Conservation (phyloP, 2,113 vertebrate species). For the Todiramphus saurophagus region DNA sequence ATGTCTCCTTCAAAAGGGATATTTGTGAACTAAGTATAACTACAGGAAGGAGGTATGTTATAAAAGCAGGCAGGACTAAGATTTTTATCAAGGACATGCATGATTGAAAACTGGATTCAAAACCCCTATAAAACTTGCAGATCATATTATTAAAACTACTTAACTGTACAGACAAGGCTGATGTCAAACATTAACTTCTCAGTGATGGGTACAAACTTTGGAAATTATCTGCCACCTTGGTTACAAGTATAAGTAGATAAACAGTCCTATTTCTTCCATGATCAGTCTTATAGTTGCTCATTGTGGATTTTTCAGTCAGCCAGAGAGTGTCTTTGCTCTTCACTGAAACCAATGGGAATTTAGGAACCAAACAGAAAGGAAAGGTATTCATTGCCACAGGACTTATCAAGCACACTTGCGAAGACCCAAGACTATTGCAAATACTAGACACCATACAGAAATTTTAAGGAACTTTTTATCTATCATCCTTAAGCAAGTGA, state of each 20-base stretch:
- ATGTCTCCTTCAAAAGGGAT: not conserved
- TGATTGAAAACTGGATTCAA: not conserved
- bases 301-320: not conserved
- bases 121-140: not conserved
- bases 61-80: not conserved
- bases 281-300: not conserved
- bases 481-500: not conserved
- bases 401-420: not conserved
- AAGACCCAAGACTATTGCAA: not conserved
- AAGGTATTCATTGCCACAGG: not conserved
- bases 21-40: not conserved
- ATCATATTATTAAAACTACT: not conserved
- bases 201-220: not conserved
- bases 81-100: not conserved
- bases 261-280: not conserved
- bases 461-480: not conserved
- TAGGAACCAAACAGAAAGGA: not conserved
- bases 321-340: not conserved
- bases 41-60: not conserved
- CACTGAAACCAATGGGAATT: not conserved
- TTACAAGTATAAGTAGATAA: not conserved
- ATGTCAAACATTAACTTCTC: not conserved
- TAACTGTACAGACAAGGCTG: not conserved
- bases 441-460: not conserved
- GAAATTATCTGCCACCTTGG: not conserved